Conservation (phyloP, 2,888 invertebrate species). For the Mythimna pallens region DNA sequence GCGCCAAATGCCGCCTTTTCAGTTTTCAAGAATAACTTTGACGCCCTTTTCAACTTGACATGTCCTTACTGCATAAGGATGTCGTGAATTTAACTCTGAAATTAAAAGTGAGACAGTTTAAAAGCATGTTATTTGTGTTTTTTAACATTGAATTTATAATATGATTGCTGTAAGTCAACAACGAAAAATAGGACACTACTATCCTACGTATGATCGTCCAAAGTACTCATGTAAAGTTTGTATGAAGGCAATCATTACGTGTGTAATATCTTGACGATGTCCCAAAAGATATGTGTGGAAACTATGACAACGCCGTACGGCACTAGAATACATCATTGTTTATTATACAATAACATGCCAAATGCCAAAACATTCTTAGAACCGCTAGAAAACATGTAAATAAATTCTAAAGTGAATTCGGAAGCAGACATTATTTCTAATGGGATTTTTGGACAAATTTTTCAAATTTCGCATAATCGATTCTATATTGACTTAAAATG, state of each 20-base stretch:
- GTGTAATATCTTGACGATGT: slow-evolving; percentile 67
- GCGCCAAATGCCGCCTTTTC: slow-evolving; percentile 74
- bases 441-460: slow-evolving; percentile 31
- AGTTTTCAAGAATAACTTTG: slow-evolving; percentile 42
- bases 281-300: slow-evolving; percentile 78
- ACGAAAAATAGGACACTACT: slow-evolving; percentile 29
- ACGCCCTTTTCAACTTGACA: slow-evolving; percentile 27
- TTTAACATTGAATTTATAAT: slow-evolving; percentile 10
- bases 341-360: slow-evolving; percentile 65
- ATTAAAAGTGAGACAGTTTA: neutral
- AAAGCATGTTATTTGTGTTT: neutral
- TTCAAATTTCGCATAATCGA: slow-evolving; percentile 40
- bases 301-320: slow-evolving; percentile 71
- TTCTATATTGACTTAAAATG: slow-evolving; percentile 36
- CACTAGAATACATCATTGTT: slow-evolving; percentile 75
- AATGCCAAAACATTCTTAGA: slow-evolving; percentile 33
- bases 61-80: neutral
- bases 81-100: neutral
- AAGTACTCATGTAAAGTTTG: slow-evolving; percentile 33
- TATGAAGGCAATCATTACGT: slow-evolving; percentile 55
- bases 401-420: slow-evolving; percentile 46
- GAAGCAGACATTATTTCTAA: slow-evolving; percentile 51
- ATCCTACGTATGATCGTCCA: slow-evolving; percentile 13
- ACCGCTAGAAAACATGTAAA: slow-evolving; percentile 55
- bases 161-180: slow-evolving; percentile 6